Conservation (phyloP, 2,888 invertebrate species). For the Caenorhabditis sp. region DNA sequence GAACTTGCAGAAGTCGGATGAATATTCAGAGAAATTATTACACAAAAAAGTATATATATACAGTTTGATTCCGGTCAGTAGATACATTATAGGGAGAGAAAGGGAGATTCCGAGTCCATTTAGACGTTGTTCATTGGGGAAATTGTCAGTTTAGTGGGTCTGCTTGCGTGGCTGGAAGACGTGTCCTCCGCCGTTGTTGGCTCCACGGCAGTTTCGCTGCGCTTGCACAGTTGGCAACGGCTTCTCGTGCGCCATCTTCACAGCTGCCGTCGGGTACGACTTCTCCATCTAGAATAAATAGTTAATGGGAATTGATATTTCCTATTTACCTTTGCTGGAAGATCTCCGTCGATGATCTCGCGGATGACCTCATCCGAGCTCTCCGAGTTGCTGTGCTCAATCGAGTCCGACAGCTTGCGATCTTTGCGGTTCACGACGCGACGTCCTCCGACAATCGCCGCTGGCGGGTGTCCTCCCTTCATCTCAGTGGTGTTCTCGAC, state of each 20-base stretch:
- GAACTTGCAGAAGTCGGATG: too few species aligned
- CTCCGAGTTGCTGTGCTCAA: conserved; percentile 66
- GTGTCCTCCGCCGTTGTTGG: conserved; percentile 35
- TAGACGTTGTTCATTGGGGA: not conserved
- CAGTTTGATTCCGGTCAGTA: not conserved
- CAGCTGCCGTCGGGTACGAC: conserved; percentile 70
- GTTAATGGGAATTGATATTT: too few species aligned
- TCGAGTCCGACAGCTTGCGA: conserved; percentile 59
- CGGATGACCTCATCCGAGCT: conserved; percentile 67
- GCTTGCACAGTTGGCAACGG: conserved; percentile 61
- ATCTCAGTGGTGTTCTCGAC: conserved; percentile 54
- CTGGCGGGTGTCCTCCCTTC: conserved; percentile 72
- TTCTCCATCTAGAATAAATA: conserved; percentile 67
- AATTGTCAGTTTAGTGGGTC: conserved; percentile 56
- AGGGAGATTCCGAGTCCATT: not conserved
- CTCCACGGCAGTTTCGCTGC: conserved; percentile 18
- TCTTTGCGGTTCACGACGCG: conserved; percentile 68
- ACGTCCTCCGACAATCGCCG: conserved; percentile 69
- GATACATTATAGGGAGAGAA: conserved; percentile 13
- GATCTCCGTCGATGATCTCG: conserved; percentile 66
- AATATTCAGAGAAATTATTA: not conserved
- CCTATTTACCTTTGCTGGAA: conserved; percentile 68
- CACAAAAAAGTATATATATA: not conserved
- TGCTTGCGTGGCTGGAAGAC: conserved; percentile 69
- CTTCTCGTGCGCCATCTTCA: conserved; percentile 70